Percentiles rank a stretch among this genome's conserved stretches.
These are phyloP conservation scores for Lasioglossum leucozonium DNA, from an alignment of 2,888 invertebrate genomes.

Conservation along the genomic window DNA sequence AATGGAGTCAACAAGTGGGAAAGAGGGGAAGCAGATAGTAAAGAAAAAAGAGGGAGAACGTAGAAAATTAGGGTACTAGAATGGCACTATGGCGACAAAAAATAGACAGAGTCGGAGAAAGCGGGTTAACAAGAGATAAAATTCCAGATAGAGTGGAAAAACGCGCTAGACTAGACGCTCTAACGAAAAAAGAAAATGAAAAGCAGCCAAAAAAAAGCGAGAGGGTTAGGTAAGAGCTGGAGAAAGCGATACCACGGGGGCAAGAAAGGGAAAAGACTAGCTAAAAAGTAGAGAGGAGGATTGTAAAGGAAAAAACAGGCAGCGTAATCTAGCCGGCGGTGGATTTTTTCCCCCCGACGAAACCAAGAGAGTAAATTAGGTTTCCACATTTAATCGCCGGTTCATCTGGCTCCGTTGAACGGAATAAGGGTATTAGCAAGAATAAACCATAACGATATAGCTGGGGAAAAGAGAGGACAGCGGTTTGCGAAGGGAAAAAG, in stretches of 20 bases:
- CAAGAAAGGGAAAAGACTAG: neutral
- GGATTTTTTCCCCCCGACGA: neutral
- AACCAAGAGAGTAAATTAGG: neutral
- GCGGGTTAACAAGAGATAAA: too few species aligned
- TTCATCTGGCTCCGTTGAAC: constrained; percentile 1
- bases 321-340: neutral
- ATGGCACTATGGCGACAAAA: too few species aligned
- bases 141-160: too few species aligned
- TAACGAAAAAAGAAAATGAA: neutral
- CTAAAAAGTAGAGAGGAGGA: too few species aligned
- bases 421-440: neutral
- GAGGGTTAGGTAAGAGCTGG: neutral
- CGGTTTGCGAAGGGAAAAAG: neutral
- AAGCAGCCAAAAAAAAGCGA: neutral
- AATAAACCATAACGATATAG: neutral
- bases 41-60: too few species aligned
- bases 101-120: too few species aligned
- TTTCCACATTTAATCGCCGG: neutral
- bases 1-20: too few species aligned
- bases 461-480: neutral
- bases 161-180: too few species aligned
- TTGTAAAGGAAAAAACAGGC: neutral
- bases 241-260: neutral
- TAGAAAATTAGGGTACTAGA: too few species aligned
- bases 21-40: too few species aligned